A percentile compares a stretch with the other conserved stretches of the same genome.
These are phyloP conservation scores for Echiichthys vipera DNA, from an alignment of 2,797 vertebrate species.

Conservation along the genomic window DNA sequence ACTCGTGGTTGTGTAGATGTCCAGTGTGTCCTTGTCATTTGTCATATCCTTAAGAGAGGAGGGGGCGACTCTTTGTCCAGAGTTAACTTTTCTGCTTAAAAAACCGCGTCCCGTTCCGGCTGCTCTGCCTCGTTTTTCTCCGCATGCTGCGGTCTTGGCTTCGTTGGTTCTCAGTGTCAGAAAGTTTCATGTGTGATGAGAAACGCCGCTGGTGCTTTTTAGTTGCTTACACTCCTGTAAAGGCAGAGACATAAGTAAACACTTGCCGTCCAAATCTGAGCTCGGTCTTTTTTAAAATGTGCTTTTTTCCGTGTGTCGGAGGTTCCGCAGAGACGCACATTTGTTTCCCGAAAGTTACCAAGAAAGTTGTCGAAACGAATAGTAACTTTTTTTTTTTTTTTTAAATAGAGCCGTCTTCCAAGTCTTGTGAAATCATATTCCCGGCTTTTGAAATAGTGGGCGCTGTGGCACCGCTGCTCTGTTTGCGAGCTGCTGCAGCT, in stretches of 20 bases:
- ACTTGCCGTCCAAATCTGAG: slow-evolving; percentile 31
- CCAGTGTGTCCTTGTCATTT: slow-evolving; percentile 84
- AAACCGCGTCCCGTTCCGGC: slow-evolving; percentile 58
- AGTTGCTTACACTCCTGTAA: slow-evolving; percentile 50
- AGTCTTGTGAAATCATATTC: slow-evolving; percentile 93
- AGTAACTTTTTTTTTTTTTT: slow-evolving; percentile 85
- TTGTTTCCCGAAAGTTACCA: slow-evolving; percentile 85
- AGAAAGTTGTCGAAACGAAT: slow-evolving; percentile 90
- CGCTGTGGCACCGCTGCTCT: slow-evolving; percentile 91
- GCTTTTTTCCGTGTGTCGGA: slow-evolving; percentile 52
- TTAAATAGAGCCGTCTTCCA: slow-evolving; percentile 83
- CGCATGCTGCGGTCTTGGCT: slow-evolving; percentile 66
- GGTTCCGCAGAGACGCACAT: slow-evolving; percentile 50
- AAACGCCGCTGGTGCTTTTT: slow-evolving; percentile 75
- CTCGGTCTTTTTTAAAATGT: slow-evolving; percentile 37
- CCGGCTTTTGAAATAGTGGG: slow-evolving; percentile 95
- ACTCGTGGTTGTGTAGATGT: slow-evolving; percentile 70
- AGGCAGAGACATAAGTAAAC: slow-evolving; percentile 51
- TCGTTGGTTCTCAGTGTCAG: slow-evolving; percentile 72
- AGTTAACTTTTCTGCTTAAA: slow-evolving; percentile 64
- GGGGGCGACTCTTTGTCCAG: slow-evolving; percentile 79
- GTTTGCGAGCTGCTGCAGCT: slow-evolving; percentile 63
- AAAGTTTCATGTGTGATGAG: slow-evolving; percentile 83
- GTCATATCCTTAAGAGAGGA: slow-evolving; percentile 78
- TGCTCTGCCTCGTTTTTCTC: slow-evolving; percentile 53